A percentile compares a stretch with the other conserved stretches of the same genome.
Evolutionary conservation across 64 coral and sea anemone genomes (phyloP).

Genomic region (Pocillopora verrucosa): DNA sequence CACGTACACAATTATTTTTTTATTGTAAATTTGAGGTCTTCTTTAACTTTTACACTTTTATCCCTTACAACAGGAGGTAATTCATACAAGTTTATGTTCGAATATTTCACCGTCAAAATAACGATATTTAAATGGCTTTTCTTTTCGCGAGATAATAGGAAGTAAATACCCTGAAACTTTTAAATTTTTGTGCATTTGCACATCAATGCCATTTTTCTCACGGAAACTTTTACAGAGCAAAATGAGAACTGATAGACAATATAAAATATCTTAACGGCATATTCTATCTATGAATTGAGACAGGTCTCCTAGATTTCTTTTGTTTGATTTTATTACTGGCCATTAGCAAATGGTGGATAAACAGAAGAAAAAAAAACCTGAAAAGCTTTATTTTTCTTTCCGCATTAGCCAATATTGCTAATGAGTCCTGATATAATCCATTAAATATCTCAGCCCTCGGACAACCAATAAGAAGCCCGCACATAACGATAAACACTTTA

Average conservation of each 20-base stretch:
- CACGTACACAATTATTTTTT: not conserved
- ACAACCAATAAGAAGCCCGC: not conserved
- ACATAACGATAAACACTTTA: not conserved
- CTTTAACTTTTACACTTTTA: too few relatives aligned
- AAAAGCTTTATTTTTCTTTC: not conserved
- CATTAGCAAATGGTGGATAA: not conserved
- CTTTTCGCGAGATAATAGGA: not conserved
- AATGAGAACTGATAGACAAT: too few relatives aligned
- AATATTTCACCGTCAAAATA: not conserved
- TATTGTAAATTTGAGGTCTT: too few relatives aligned
- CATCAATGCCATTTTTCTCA: not conserved
- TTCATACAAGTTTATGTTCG: too few relatives aligned
- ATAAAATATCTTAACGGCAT: too few relatives aligned
- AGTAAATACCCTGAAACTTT: not conserved
- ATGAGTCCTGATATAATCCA: not conserved
- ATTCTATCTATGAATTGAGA: too few relatives aligned
- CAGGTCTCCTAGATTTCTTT: not conserved
- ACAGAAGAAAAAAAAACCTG: not conserved
- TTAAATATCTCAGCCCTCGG: not conserved
- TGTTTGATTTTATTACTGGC: not conserved
- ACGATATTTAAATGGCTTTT: not conserved
- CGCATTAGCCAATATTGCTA: not conserved
- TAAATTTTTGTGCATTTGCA: not conserved
- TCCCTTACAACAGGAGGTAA: too few relatives aligned
- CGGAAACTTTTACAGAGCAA: too few relatives aligned